Percentiles rank a stretch among this genome's conserved stretches.
phyloP scores from a whole-genome alignment of 64 coral and sea anemone species.

The Montipora cactus region DNA sequence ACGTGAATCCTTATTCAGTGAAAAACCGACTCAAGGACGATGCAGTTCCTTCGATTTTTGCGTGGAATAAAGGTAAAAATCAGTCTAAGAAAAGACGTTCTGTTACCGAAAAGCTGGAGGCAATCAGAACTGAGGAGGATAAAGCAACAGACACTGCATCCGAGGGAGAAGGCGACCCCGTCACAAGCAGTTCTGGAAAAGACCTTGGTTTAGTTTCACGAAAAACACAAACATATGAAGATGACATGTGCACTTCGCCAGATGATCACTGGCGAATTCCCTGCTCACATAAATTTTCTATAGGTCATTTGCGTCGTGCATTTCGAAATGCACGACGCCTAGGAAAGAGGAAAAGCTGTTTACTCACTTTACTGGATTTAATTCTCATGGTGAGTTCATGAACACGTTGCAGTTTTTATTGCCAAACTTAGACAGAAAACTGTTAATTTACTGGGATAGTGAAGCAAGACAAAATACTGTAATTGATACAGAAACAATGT shows the following conservation, averaged over 20 bases:
- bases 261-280: conserved; percentile 53
- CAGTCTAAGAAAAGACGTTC: conserved; percentile 11
- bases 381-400: conserved; percentile 39
- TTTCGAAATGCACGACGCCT: background rate
- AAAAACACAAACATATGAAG: conserved; percentile 57
- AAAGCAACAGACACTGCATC: conserved; percentile 61
- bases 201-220: conserved; percentile 7
- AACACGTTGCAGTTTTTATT: conserved; percentile 5
- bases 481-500: background rate
- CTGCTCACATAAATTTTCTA: conserved; percentile 56
- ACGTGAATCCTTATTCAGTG: too few relatives aligned
- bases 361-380: conserved; percentile 60
- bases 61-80: background rate
- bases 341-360: conserved; percentile 53
- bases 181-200: too few relatives aligned
- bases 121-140: conserved; percentile 17
- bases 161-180: too few relatives aligned
- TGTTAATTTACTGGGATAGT: too few relatives aligned
- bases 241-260: conserved; percentile 47
- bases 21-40: background rate
- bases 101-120: conserved; percentile 15
- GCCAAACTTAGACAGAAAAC: conserved; percentile 2
- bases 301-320: conserved; percentile 56
- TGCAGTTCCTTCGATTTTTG: conserved; percentile 6
- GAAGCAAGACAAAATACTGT: too few relatives aligned